Evolutionary conservation across 2,888 invertebrate species (phyloP), one percentile per base, ranked within the genome.

Genomic region (Notodonta dromedarius): DNA sequence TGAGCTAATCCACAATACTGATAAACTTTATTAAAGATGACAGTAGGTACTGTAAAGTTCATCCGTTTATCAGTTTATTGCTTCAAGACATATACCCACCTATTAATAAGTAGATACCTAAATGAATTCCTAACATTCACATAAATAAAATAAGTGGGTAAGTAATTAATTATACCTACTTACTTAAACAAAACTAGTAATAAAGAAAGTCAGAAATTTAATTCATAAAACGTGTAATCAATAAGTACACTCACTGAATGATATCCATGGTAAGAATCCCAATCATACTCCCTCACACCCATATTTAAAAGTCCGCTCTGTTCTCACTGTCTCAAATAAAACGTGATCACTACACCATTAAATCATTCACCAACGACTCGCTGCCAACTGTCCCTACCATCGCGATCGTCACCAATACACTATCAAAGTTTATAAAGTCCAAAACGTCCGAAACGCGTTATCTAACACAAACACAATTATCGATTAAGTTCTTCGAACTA

Each of bases 241-340:
- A 24, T 62, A 62, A 48, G 52, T 57, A 60, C 50, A 92, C 93
- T 93, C 77, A 93, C 93, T 77, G 93, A 92, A 78, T 86, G 89
- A 81, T 86, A 91, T 84, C 92, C 92, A 86, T 86, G 89, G 76
- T 86, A 90, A 73, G 91, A 87, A 76, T 93, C 93, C 93, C 92
- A 93, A 80, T 93, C 92, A 74, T 84, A 92, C 69, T 93, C 91
- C 74, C 78, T 89, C 86, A 92, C 90, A 87, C 93, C 93, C 93
- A 93, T 93, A 83, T 90, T 91, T 78, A 86, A 81, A 70, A 74
- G 61, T 70, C 68, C 74, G 59, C 66, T 80, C 70, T 82, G 77
- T 77, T 70, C 70, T 67, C 77, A 80, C 77, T 78, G 78, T 79
- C 73, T 78, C 73, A 78, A 77, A 79, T 75, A 69, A 74, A 81